Conservation (phyloP, 2,113 vertebrate genomes). For the Chunga burmeisteri region DNA sequence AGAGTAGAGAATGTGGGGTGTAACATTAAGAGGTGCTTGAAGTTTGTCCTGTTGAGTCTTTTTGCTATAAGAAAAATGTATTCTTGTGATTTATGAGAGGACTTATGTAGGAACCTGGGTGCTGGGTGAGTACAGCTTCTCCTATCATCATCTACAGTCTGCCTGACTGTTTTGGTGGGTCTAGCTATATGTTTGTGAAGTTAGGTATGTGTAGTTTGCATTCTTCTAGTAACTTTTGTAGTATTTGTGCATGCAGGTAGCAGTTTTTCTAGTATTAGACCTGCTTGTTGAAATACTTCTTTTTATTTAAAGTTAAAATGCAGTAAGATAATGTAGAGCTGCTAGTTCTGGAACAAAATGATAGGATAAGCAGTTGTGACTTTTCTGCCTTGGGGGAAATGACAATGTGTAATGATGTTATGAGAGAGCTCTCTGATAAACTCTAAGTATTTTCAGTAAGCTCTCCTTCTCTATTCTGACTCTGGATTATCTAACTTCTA, state of each 20-base stretch:
- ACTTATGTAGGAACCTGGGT: fast-evolving
- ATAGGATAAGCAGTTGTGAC: neutral
- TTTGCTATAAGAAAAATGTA: neutral
- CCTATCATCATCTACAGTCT: fast-evolving
- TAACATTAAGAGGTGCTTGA: fast-evolving
- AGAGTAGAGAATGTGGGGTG: fast-evolving
- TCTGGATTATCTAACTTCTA: neutral
- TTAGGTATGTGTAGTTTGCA: neutral
- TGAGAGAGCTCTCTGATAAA: neutral
- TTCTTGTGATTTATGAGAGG: neutral
- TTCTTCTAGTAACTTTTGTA: neutral
- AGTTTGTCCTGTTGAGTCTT: neutral
- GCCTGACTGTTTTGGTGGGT: neutral
- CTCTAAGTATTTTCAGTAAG: neutral
- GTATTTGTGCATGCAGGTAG: neutral
- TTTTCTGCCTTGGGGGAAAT: neutral
- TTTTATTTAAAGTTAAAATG: neutral
- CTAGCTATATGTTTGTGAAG: neutral
- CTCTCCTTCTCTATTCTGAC: neutral
- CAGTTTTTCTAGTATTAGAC: neutral
- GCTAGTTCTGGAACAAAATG: neutral
- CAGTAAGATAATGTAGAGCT: neutral
- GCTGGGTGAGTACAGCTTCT: neutral
- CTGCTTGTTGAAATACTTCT: neutral
- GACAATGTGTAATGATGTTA: neutral